Conservation (phyloP, 2,797 vertebrate genomes). For the Sciurus vulgaris region DNA sequence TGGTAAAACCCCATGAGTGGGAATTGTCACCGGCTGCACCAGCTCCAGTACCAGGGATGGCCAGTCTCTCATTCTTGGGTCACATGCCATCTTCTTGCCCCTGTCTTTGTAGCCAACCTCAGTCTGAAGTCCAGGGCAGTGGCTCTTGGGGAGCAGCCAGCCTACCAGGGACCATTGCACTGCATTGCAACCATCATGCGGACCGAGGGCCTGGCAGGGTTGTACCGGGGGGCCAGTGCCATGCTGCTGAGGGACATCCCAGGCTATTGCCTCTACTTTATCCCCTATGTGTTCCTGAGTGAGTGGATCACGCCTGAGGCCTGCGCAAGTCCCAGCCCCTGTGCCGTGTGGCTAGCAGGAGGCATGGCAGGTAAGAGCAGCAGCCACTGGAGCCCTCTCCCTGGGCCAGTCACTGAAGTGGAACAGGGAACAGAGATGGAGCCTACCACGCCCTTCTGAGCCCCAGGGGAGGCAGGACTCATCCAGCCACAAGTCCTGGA, state of each 20-base stretch:
- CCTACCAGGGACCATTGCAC: constrained; percentile 94
- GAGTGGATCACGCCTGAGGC: constrained; percentile 91
- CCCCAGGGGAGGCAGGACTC: background rate
- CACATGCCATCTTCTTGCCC: background rate
- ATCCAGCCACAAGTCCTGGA: background rate
- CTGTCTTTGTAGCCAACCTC: constrained; percentile 88
- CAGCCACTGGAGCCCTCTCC: accelerated
- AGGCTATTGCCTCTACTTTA: constrained; percentile 96
- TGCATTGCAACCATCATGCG: constrained; percentile 94
- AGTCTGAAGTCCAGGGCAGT: constrained; percentile 87
- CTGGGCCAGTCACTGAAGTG: background rate
- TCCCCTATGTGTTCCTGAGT: constrained; percentile 93
- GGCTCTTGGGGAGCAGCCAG: constrained; percentile 82
- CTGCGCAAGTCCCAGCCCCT: constrained; percentile 87
- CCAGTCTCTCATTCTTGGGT: background rate
- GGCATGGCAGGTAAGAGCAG: constrained; percentile 94
- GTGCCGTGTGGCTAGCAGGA: constrained; percentile 94
- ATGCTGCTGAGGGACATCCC: constrained; percentile 97
- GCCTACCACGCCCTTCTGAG: background rate
- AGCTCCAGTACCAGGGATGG: background rate
- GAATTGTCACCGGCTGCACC: too few species aligned
- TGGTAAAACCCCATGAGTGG: background rate
- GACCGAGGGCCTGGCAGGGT: constrained; percentile 92
- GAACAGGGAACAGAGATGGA: background rate
- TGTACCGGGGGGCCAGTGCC: constrained; percentile 94